Percentiles rank a stretch among this genome's conserved stretches.
Evolutionary conservation across 2,888 invertebrate species (phyloP).

Genomic region (Leptopilina drosophilae): DNA sequence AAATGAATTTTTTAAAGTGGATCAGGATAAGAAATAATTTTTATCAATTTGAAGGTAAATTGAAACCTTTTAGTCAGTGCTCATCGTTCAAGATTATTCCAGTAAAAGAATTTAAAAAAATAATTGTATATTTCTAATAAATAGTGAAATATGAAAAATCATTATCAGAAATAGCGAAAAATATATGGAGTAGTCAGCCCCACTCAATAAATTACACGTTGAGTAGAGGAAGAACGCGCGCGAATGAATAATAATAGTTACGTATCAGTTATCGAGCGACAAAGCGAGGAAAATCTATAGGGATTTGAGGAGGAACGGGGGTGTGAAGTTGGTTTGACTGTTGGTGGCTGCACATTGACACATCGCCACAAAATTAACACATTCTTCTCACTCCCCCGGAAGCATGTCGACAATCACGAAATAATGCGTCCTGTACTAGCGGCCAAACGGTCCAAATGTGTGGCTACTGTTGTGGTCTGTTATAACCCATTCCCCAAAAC

Average conservation of each 20-base stretch:
- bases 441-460: constrained; percentile 72
- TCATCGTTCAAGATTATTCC: too few species aligned
- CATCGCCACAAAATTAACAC: constrained; percentile 73
- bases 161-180: too few species aligned
- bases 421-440: constrained; percentile 70
- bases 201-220: not conserved
- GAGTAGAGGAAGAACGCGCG: not conserved
- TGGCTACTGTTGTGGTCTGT: constrained; percentile 71
- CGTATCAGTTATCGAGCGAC: constrained; percentile 38
- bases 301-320: constrained; percentile 32
- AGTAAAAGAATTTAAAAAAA: too few species aligned
- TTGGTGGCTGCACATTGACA: constrained; percentile 65
- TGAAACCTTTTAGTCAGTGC: too few species aligned
- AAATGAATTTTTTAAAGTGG: too few species aligned
- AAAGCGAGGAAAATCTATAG: constrained; percentile 21
- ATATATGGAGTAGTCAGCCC: too few species aligned
- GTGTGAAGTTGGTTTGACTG: constrained; percentile 52
- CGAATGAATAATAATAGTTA: constrained; percentile 13
- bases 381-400: constrained; percentile 70
- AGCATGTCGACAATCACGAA: constrained; percentile 73
- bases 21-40: too few species aligned
- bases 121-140: too few species aligned
- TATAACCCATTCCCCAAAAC: constrained; percentile 60
- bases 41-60: too few species aligned
- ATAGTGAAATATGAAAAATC: too few species aligned